Conservation (phyloP, 2,113 vertebrate genomes). For the Tautogolabrus adspersus region DNA sequence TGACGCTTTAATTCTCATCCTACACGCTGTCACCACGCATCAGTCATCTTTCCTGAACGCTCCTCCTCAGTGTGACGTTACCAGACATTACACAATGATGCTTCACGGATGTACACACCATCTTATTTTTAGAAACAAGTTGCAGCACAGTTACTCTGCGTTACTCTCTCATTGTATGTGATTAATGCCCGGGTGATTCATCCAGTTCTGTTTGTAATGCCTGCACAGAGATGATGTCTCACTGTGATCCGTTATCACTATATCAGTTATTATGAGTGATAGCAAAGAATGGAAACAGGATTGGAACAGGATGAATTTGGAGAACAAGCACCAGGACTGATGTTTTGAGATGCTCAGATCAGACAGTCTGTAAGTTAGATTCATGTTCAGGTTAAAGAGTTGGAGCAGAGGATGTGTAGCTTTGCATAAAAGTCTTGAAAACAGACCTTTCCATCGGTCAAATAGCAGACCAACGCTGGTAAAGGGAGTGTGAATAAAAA, state of each 20-base stretch:
- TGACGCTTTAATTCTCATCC: no score
- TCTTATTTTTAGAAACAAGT: no score
- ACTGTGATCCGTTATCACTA: background rate
- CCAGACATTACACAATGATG: no score
- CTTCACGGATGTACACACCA: no score
- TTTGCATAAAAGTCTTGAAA: background rate
- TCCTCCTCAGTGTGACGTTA: no score
- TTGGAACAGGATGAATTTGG: background rate
- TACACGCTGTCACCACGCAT: no score
- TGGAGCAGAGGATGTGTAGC: background rate
- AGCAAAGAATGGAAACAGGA: background rate
- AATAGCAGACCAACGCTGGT: background rate
- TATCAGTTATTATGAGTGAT: background rate
- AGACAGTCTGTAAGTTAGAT: background rate
- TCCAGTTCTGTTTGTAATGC: no score
- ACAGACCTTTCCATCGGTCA: background rate
- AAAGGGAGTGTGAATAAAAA: slow-evolving; percentile 1
- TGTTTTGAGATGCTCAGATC: background rate
- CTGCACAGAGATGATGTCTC: background rate
- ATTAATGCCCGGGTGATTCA: no score
- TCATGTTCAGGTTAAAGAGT: background rate
- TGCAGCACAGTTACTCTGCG: no score
- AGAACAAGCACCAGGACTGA: background rate
- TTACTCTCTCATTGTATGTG: no score
- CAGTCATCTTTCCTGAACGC: background rate